Conservation (phyloP, 2,888 invertebrate species). For the Rhamnusium bicolor region DNA sequence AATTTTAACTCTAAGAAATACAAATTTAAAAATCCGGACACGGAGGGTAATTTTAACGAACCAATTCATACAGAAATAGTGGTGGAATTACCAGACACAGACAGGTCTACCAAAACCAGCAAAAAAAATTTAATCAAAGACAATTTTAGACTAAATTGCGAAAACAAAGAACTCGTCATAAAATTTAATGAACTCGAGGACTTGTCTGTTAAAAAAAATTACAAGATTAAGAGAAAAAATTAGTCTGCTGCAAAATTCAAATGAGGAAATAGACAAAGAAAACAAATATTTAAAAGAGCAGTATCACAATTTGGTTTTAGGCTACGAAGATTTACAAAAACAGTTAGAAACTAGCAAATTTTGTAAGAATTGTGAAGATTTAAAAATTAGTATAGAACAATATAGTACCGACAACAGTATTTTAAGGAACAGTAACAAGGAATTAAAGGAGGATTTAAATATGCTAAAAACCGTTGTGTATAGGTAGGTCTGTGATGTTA, state of each 20-base stretch:
- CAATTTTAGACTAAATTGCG: slow-evolving; percentile 72
- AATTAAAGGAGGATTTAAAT: slow-evolving; percentile 78
- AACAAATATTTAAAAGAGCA: slow-evolving; percentile 75
- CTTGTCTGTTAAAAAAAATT: slow-evolving; percentile 75
- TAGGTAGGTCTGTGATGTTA: slow-evolving; percentile 69
- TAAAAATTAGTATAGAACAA: slow-evolving; percentile 73
- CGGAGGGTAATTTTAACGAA: slow-evolving; percentile 22
- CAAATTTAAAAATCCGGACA: slow-evolving; percentile 20
- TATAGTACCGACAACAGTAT: slow-evolving; percentile 72
- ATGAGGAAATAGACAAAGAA: slow-evolving; percentile 77
- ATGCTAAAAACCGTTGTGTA: slow-evolving; percentile 86
- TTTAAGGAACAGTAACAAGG: slow-evolving; percentile 74
- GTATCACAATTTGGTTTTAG: slow-evolving; percentile 71
- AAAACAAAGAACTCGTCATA: slow-evolving; percentile 73
- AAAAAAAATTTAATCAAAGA: slow-evolving; percentile 70
- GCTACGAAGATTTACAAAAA: slow-evolving; percentile 73
- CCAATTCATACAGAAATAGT: slow-evolving; percentile 52
- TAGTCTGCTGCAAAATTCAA: slow-evolving; percentile 75
- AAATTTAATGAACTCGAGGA: slow-evolving; percentile 72
- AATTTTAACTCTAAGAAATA: slow-evolving; percentile 61
- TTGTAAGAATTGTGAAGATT: slow-evolving; percentile 68
- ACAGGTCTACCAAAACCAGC: slow-evolving; percentile 52
- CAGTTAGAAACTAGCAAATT: slow-evolving; percentile 72
- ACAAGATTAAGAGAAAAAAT: slow-evolving; percentile 78
- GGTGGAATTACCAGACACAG: slow-evolving; percentile 55